Base-by-base conservation (phyloP, 1,140 invertebrate genomes). In the Drosophila novamexicana region DNA sequence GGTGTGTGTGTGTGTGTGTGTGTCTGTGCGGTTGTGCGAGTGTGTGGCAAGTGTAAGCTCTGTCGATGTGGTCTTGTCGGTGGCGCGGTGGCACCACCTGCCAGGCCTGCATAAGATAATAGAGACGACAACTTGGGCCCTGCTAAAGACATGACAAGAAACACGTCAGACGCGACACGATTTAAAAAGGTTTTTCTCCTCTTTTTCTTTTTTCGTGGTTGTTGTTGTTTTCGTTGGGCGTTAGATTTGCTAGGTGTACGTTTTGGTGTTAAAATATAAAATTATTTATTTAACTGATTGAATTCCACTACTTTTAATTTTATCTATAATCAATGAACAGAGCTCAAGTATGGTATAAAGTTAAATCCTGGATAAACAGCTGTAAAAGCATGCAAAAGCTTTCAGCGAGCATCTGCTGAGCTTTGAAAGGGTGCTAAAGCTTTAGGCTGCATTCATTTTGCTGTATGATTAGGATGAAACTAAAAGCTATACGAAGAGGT, bases 21-120 rank as follows among this genome's bases (percentile, higher is more conserved):
- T 22, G 18, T 37, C 22, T 14, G 2, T 10, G 64, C 50, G 36
- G 14, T 14, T 29, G n/a, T 7, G 10, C 12, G 67, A 29, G 42
- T 42, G 37, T 44, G 18, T 49, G 53, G 8, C 45, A 14, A 39
- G 47, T 22, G 54, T 36, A 32, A 54, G 49, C 56, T 62, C 34
- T 79, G 77, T 65, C 65, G 81, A 67, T 80, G 78, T 63, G 72
- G 78, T 72, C 47, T 61, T 77, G 74, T 79, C 61, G 16, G 10
- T n/a, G 44, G 34, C n/a, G 54, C 3, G 18, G 36, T 44, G 40
- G 56, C 40, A 44, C 12, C 56, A 58, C 40, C 57, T 59, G 57
- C 40, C 57, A 59, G 16, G n/a, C 37, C 6, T 29, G 61, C 47
- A 29, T 12, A 16, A 53, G 61, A 77, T 77, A 81, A 77, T 81